phyloP scores from a whole-genome alignment of 2,888 invertebrate genomes.

The Ptychoptera contaminata region DNA sequence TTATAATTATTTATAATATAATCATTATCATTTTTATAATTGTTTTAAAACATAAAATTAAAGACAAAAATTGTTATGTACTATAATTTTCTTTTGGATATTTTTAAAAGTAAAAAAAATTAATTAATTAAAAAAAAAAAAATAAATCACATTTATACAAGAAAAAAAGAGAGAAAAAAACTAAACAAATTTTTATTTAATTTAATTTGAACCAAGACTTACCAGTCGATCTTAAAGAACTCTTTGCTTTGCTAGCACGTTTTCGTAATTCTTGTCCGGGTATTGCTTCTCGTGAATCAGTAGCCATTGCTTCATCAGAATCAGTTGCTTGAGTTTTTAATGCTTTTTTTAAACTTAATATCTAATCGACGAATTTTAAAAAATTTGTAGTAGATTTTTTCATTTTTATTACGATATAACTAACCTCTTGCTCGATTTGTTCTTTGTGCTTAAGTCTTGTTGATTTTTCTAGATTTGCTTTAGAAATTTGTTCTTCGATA shows the following conservation, averaged over 20 bases:
- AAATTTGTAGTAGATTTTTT: constrained; percentile 13
- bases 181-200: too few species aligned
- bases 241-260: constrained; percentile 26
- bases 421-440: constrained; percentile 75
- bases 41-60: too few species aligned
- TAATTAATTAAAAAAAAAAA: too few species aligned
- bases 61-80: too few species aligned
- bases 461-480: constrained; percentile 76
- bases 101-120: too few species aligned
- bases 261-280: constrained; percentile 24
- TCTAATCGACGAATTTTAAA: constrained; percentile 36
- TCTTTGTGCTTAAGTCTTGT: constrained; percentile 63
- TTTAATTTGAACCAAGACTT: constrained; percentile 12
- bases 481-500: constrained; percentile 75
- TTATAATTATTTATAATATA: too few species aligned
- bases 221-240: constrained; percentile 18
- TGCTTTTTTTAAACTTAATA: constrained; percentile 74
- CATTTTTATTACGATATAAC: constrained; percentile 11
- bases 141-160: too few species aligned
- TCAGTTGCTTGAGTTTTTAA: constrained; percentile 67
- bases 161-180: too few species aligned
- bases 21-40: too few species aligned
- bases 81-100: too few species aligned
- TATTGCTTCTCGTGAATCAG: constrained; percentile 47
- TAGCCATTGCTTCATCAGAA: constrained; percentile 71